These are phyloP conservation scores for Yponomeuta sedellus DNA, from an alignment of 2,888 invertebrate genomes.

Conservation along the genomic window DNA sequence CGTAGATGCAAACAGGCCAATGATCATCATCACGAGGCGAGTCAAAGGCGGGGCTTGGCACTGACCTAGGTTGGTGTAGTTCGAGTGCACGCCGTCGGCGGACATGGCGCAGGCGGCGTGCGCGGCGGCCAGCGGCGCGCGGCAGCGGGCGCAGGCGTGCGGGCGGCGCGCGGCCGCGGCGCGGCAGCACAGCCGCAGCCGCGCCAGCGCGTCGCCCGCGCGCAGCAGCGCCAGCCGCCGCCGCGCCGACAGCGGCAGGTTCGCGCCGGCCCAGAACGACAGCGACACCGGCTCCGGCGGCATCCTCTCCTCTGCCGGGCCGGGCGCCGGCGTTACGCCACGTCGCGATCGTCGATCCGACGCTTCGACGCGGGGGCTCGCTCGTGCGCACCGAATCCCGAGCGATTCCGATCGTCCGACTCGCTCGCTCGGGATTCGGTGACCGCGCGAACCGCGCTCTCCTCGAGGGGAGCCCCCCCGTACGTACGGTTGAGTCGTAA, in stretches of 20 bases:
- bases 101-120: constrained; percentile 49
- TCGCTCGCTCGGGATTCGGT: too few relatives aligned
- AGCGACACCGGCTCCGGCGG: constrained; percentile 60
- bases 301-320: constrained; percentile 32
- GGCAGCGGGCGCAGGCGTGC: constrained; percentile 28
- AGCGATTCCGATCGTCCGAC: too few relatives aligned
- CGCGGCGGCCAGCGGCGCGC: constrained; percentile 47
- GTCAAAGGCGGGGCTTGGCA: neutral
- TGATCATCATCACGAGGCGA: too few relatives aligned
- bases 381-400: too few relatives aligned
- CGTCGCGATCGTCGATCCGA: too few relatives aligned
- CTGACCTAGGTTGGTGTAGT: constrained; percentile 53
- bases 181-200: constrained; percentile 55
- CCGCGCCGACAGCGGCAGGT: constrained; percentile 52
- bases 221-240: constrained; percentile 56
- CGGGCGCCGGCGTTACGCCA: too few relatives aligned
- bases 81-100: constrained; percentile 58
- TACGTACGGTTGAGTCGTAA: too few relatives aligned
- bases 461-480: too few relatives aligned
- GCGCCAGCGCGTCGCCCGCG: constrained; percentile 55
- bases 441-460: too few relatives aligned
- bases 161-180: neutral
- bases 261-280: constrained; percentile 68
- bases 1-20: too few relatives aligned
- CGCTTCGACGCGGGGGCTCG: too few relatives aligned